Base-by-base conservation (phyloP, 2,888 invertebrate species). In the Lamproptera curius region DNA sequence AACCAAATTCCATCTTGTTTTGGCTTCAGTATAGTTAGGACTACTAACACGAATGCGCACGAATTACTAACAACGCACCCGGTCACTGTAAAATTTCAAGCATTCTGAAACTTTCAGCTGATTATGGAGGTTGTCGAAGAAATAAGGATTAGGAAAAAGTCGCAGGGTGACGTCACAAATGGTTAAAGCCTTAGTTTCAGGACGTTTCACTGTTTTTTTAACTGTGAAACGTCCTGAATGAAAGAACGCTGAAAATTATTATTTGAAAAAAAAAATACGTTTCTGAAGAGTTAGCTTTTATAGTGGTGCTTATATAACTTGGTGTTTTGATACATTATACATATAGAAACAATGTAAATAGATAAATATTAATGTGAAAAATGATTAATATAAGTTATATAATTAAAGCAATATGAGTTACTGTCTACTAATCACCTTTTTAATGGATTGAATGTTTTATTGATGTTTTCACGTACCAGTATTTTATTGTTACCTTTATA, bases 101-200 rank as follows among this genome's bases (percentile, higher is more conserved):
- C 20, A 56, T 68, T 78, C 81, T 75, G 61, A 76, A 71, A 55
- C 76, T 85, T 86, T 83, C 87, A 86, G 86, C 84, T 85, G 55
- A 87, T 87, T 58, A 86, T 86, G 86, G 87, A 87, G 76, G 85
- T 87, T 73, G 84, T 87, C 57, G 87, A 87, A 81, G 87, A 87
- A 65, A 87, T 87, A 81, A 76, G 86, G 79, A 81, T 87, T 78
- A 80, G 85, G 73, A 84, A 85, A 64, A 86, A 81, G 71, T 78
- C 83, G 63, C 79, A 84, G 65, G 77, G 76, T 73, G 80, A 83
- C 61, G 59, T 75, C 54, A 64, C 63, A 23, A 72, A 72, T 69
- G 80, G 76, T 69, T 83, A 73, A 56, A 16, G 33, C 34, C 45
- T 35, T 40, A 11, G 35, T 34, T 37, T 44, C 47, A 33, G 47